Percentiles rank a stretch among this genome's conserved stretches.
Conservation (phyloP, 2,888 invertebrate genomes). For the Megaustenia siamemsis region DNA sequence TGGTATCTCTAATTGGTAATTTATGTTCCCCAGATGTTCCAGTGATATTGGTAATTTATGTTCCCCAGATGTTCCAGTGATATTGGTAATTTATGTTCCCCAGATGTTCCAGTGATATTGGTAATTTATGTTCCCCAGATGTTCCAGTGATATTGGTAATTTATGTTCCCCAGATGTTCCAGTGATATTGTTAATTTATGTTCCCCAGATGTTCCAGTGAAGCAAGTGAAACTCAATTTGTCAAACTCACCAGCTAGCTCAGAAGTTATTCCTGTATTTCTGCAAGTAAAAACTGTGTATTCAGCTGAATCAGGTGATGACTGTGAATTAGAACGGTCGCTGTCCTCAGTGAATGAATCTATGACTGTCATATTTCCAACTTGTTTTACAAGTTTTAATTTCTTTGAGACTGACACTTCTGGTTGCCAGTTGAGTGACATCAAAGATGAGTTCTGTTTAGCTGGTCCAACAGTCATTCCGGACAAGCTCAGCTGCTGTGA, state of each 20-base stretch:
- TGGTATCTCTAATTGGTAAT: too few relatives aligned
- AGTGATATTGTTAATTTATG: too few relatives aligned
- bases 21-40: too few relatives aligned
- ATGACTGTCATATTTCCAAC: conserved; percentile 26
- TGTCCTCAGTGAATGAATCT: background rate
- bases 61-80: too few relatives aligned
- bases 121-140: too few relatives aligned
- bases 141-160: too few relatives aligned
- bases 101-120: too few relatives aligned
- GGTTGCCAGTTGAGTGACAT: background rate
- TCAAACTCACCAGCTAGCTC: background rate
- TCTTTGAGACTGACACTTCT: background rate
- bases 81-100: too few relatives aligned
- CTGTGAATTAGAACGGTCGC: background rate
- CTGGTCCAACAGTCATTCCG: background rate
- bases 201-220: conserved; percentile 14
- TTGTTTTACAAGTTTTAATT: background rate
- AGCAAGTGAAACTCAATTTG: too few relatives aligned
- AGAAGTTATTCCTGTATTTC: background rate
- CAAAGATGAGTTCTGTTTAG: background rate
- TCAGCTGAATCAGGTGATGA: background rate
- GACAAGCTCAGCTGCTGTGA: background rate
- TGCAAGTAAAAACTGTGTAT: background rate
- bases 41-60: too few relatives aligned
- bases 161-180: too few relatives aligned